Base-by-base conservation (phyloP, 1,140 invertebrate species). In the Cydia fagiglandana region DNA sequence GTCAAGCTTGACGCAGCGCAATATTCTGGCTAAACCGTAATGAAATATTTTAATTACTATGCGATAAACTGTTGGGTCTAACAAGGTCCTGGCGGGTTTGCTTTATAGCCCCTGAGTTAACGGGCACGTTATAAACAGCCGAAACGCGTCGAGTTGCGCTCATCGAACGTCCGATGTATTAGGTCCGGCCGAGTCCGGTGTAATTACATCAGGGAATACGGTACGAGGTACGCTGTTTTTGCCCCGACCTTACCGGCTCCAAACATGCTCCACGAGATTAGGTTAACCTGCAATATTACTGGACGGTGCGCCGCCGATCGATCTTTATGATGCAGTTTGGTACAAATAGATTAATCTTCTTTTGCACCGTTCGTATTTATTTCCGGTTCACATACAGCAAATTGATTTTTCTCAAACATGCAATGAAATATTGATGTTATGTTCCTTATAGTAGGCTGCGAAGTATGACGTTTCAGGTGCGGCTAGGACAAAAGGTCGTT, bases 121-220 rank as follows among this genome's bases (percentile, higher is more conserved):
- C 73, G 74, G 68, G 41, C 12, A 24, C 50, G 73, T 64, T 75
- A 77, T 64, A 70, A 24, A 45, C 50, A 34, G 75, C 76, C 38
- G 10, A 68, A 73, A 78, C 68, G 74, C 74, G 81, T 76, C 75
- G 74, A 73, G 64, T 75, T 47, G 50, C 68, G 45, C 76, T 81
- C 79, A 80, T 77, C 81, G 81, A 81, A 68, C 86, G 81, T 77
- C 82, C 87, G 87, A 89, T 88, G 86, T 89, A 87, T 90, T 87
- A 86, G 82, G 77, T 81, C 86, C 84, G 83, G 77, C 81, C 85
- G 83, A 83, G 84, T 83, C 84, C 80, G 73, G 80, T 74, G 84
- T 91, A 91, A 91, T 91, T 91, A 89, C 89, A 88, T 91, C 83
- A 84, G 89, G 89, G 89, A 91, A 89, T 89, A 89, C 83, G 75